Conservation (phyloP, 2,797 vertebrate genomes). For the Chelon auratus region DNA sequence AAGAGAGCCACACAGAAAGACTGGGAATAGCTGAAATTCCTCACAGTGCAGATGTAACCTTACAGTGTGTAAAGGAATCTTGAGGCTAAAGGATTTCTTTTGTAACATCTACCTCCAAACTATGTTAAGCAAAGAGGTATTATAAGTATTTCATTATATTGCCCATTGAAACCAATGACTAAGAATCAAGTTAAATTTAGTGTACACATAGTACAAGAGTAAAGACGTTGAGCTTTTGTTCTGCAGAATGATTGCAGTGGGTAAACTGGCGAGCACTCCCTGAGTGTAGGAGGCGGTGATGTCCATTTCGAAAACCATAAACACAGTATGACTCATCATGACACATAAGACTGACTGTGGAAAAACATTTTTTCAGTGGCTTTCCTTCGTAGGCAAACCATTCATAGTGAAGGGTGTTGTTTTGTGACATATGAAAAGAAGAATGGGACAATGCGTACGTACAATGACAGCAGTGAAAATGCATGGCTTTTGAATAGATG, state of each 20-base stretch:
- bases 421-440: constrained; percentile 15
- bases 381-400: constrained; percentile 42
- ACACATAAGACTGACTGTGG: constrained; percentile 36
- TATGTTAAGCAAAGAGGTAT: background rate
- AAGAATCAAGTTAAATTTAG: constrained; percentile 1
- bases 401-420: constrained; percentile 42
- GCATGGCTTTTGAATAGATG: constrained; percentile 14
- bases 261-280: constrained; percentile 17
- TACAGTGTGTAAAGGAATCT: background rate
- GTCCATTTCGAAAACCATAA: constrained; percentile 50
- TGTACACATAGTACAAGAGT: background rate
- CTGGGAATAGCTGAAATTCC: constrained; percentile 57
- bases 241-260: constrained; percentile 20
- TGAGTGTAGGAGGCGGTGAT: constrained; percentile 32
- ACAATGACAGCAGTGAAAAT: constrained; percentile 19
- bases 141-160: background rate
- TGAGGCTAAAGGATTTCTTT: background rate
- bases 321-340: constrained; percentile 57
- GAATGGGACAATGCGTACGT: constrained; percentile 7
- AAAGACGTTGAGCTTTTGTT: constrained; percentile 9
- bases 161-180: constrained; percentile 9
- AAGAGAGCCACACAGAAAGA: constrained; percentile 24
- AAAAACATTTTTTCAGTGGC: constrained; percentile 48
- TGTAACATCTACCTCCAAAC: background rate
- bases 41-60: constrained; percentile 55